Conservation (phyloP, 2,888 invertebrate genomes). For the Hemistola chrysoprasaria region DNA sequence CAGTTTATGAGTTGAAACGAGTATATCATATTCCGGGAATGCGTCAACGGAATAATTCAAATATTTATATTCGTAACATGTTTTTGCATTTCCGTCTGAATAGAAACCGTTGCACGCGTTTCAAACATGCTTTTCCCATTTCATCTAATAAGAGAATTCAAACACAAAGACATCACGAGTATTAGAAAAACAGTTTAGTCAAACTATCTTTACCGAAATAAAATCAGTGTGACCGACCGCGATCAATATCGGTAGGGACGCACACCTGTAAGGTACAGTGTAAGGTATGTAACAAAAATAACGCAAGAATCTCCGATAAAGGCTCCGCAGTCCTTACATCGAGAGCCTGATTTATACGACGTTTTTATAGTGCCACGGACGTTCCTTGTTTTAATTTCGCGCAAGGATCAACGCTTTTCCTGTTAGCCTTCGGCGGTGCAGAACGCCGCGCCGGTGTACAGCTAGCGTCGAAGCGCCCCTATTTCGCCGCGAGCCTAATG, state of each 20-base stretch:
- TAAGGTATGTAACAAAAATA: conserved; percentile 59
- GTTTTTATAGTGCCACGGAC: conserved; percentile 72
- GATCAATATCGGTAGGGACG: conserved; percentile 51
- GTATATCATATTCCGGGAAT: conserved; percentile 29
- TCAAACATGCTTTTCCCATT: conserved; percentile 10
- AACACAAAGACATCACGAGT: background rate
- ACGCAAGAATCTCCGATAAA: conserved; percentile 57
- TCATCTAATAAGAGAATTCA: background rate
- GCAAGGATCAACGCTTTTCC: conserved; percentile 60
- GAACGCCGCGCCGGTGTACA: conserved; percentile 37
- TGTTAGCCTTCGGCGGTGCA: conserved; percentile 38
- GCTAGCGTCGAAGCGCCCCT: conserved; percentile 43
- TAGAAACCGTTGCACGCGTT: too few relatives aligned
- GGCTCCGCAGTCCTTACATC: conserved; percentile 60
- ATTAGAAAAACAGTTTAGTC: conserved; percentile 12
- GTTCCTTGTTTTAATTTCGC: conserved; percentile 76
- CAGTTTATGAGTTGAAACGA: conserved; percentile 40
- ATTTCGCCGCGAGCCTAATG: conserved; percentile 68
- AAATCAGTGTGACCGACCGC: conserved; percentile 38
- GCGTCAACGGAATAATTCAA: background rate
- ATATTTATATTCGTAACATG: background rate
- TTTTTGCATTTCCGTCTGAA: background rate
- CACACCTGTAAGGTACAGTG: conserved; percentile 57
- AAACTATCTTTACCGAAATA: conserved; percentile 20
- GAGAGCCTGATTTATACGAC: conserved; percentile 69